phyloP scores from a whole-genome alignment of 2,888 invertebrate genomes.

The Agrochola litura region DNA sequence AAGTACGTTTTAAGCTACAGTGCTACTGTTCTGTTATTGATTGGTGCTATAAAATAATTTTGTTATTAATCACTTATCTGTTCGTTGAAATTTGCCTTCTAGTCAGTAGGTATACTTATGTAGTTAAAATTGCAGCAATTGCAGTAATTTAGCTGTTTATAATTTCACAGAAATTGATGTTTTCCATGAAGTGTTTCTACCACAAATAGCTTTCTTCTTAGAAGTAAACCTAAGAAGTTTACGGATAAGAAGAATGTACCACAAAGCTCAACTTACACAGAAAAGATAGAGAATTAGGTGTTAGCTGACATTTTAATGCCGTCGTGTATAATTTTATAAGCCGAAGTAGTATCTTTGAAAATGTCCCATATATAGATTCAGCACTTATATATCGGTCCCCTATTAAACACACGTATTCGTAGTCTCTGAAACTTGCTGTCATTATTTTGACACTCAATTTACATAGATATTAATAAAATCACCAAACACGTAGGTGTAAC shows the following conservation, averaged over 20 bases:
- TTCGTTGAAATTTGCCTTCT: slow-evolving; percentile 1
- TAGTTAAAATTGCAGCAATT: background rate
- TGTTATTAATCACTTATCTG: slow-evolving; percentile 2
- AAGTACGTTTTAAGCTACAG: slow-evolving; percentile 46
- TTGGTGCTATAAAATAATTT: slow-evolving; percentile 6
- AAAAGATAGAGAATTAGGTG: slow-evolving; percentile 9
- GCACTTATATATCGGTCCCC: no score
- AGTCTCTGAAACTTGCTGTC: background rate
- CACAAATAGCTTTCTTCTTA: slow-evolving; percentile 14
- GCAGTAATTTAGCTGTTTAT: slow-evolving; percentile 1
- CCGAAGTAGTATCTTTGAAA: background rate
- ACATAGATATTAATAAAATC: slow-evolving; percentile 25
- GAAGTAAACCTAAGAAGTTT: background rate
- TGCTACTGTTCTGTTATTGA: slow-evolving; percentile 29
- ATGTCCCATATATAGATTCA: background rate
- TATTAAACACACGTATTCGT: background rate
- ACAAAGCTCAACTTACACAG: slow-evolving; percentile 14
- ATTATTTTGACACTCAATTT: slow-evolving; percentile 27
- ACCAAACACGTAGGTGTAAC: slow-evolving; percentile 47
- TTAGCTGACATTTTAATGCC: slow-evolving; percentile 11
- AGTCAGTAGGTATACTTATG: background rate
- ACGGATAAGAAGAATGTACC: slow-evolving; percentile 10
- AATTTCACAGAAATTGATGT: slow-evolving; percentile 12
- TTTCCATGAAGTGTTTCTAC: slow-evolving; percentile 14
- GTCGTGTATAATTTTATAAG: slow-evolving; percentile 1